Percentiles rank a stretch among this genome's conserved stretches.
phyloP scores from a whole-genome alignment of 92 coral and sea anemone genomes.

The Parazoanthus atlanticus region DNA sequence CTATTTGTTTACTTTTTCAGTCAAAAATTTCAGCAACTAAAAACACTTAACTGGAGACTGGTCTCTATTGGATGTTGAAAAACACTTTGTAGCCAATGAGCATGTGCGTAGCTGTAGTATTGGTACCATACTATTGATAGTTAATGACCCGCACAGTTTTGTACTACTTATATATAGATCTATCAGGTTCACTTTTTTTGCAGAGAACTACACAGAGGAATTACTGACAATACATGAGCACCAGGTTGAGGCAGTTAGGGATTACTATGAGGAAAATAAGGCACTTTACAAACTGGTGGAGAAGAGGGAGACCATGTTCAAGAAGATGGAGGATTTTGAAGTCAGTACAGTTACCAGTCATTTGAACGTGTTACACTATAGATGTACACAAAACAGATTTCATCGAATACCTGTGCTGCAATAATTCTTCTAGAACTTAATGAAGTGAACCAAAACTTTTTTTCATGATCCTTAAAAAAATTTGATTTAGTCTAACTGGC shows the following conservation, averaged over 20 bases:
- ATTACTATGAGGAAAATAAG: conserved; percentile 90
- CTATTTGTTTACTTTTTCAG: too few relatives aligned
- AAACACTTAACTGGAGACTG: too few relatives aligned
- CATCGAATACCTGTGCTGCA: too few relatives aligned
- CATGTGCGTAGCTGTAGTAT: too few relatives aligned
- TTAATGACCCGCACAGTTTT: too few relatives aligned
- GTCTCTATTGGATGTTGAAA: too few relatives aligned
- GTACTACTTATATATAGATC: not conserved
- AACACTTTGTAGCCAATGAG: too few relatives aligned
- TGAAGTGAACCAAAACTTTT: too few relatives aligned
- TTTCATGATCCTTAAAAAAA: not conserved
- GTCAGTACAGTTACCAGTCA: conserved; percentile 37
- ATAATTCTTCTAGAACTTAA: too few relatives aligned
- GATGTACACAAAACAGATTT: too few relatives aligned
- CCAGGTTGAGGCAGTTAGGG: conserved; percentile 86
- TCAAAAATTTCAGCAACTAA: too few relatives aligned
- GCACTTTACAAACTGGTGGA: conserved; percentile 89
- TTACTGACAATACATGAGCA: conserved; percentile 87
- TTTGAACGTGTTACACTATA: not conserved
- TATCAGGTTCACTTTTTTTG: not conserved
- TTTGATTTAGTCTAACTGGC: not conserved
- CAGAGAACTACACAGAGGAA: conserved; percentile 90
- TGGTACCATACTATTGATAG: too few relatives aligned
- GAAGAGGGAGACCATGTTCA: conserved; percentile 89
- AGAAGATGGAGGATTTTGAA: conserved; percentile 92